These are phyloP conservation scores for Drosophila cardini DNA, from an alignment of 1,140 invertebrate genomes.

Conservation along the genomic window DNA sequence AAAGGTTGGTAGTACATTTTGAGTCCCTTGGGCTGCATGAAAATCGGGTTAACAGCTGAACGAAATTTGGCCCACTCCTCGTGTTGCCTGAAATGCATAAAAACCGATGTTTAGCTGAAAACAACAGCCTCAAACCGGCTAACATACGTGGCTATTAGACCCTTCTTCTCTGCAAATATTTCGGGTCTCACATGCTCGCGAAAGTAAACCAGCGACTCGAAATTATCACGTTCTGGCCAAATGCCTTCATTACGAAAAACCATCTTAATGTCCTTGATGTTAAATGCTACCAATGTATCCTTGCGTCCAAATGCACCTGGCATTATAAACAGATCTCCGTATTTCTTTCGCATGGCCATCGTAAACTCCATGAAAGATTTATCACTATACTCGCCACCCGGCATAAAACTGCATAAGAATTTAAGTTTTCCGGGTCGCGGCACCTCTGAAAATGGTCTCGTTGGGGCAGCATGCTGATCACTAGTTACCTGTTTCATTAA, in stretches of 20 bases:
- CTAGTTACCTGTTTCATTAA: constrained; percentile 5
- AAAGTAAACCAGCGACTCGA: constrained; percentile 64
- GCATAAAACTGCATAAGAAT: constrained; percentile 63
- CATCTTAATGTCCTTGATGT: constrained; percentile 64
- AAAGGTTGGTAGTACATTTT: constrained; percentile 62
- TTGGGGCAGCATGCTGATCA: not conserved
- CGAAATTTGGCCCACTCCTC: constrained; percentile 62
- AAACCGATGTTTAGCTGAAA: not conserved
- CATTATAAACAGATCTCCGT: constrained; percentile 66
- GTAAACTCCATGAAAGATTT: constrained; percentile 51
- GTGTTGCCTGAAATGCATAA: constrained; percentile 35
- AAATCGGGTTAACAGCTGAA: constrained; percentile 64
- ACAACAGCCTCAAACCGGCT: not conserved
- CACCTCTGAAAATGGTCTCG: constrained; percentile 36
- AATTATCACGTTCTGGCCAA: constrained; percentile 67
- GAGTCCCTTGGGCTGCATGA: constrained; percentile 69
- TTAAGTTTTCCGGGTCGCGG: constrained; percentile 50
- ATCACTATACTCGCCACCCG: constrained; percentile 57
- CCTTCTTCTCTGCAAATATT: constrained; percentile 40
- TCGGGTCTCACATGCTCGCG: constrained; percentile 50
- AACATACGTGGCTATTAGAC: constrained; percentile 54
- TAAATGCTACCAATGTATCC: constrained; percentile 59
- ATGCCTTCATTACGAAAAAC: constrained; percentile 74
- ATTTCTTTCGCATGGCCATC: constrained; percentile 43
- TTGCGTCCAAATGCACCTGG: constrained; percentile 68